Evolutionary conservation across 2,113 vertebrate genomes (phyloP), one percentile per base, ranked within the genome.

Genomic region (Capreolus pygargus): DNA sequence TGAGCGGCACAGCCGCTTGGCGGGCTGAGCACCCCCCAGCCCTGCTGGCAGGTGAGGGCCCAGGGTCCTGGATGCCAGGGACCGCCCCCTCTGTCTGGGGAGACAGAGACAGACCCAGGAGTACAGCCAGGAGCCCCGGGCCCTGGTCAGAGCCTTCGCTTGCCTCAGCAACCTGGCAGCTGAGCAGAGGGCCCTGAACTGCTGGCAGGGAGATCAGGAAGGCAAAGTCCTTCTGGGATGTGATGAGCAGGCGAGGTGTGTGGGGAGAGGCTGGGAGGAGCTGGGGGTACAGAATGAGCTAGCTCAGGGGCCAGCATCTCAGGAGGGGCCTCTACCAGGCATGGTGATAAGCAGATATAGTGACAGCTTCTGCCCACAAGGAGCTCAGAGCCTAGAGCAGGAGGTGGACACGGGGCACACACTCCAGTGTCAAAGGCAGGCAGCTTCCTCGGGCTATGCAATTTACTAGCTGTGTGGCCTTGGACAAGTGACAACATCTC

Each of bases 31-130:
- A 30, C 47, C 92, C 93, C 16, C 13, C 6, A n/a, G 91, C n/a
- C 50, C 74, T 79, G 64, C 87, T 98, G 97, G 93, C 94, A 97
- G 95, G 94, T 97, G 7, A 93, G 76, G 86, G 86, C 93, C 50
- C 47, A 25, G 82, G 21, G 83, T 97, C 90, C 89, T n/a, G 58
- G 52, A 50, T 64, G 93, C 96, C 97, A 96, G 93, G 91, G 91
- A 90, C 97, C 92, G 76, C 96, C 97, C 84, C 88, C 81, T 98
- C 95, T 96, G 94, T 97, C 98, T 98, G 97, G 91, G 76, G 83
- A 97, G 95, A 82, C 84, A 84, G 83, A 97, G 95, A 78, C 84
- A 84, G 94, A 96, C 50, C 87, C 86, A 91, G 87, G 94, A 96
- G 23, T 74, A 50, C 17, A 17, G 96, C 96, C 92, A 98, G 96